Percentiles rank a stretch among this genome's conserved stretches.
Evolutionary conservation across 2,888 invertebrate genomes (phyloP).

Genomic region (Aproaerema taeniolella): DNA sequence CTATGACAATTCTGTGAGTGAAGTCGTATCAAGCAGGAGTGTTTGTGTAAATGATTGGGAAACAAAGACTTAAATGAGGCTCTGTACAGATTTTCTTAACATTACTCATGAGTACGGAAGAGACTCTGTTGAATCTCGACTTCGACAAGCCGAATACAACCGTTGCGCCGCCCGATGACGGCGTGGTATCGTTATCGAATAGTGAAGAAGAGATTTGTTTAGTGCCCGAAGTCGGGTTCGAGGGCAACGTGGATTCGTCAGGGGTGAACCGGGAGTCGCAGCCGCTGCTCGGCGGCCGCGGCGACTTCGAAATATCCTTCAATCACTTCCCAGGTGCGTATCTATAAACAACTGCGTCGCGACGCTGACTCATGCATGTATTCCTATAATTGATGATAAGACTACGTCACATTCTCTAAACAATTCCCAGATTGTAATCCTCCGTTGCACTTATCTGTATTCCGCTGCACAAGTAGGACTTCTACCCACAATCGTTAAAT

Average conservation of each 20-base stretch:
- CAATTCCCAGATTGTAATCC: no score
- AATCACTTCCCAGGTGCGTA: conserved; percentile 90
- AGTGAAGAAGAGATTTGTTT: conserved; percentile 84
- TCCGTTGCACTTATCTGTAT: no score
- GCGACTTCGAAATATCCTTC: conserved; percentile 84
- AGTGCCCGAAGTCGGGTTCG: conserved; percentile 90
- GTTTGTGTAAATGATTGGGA: conserved; percentile 71
- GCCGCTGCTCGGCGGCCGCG: conserved; percentile 92
- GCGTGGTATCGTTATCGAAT: conserved; percentile 78
- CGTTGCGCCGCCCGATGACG: conserved; percentile 72
- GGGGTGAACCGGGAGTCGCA: conserved; percentile 94
- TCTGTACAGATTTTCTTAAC: conserved; percentile 61
- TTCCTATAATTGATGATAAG: no score
- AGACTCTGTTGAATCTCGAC: conserved; percentile 80
- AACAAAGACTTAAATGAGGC: conserved; percentile 77
- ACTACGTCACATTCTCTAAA: no score
- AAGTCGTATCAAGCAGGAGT: conserved; percentile 19
- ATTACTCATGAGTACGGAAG: conserved; percentile 79
- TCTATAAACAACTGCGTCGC: neutral
- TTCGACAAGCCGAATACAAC: conserved; percentile 74
- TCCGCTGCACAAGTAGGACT: neutral
- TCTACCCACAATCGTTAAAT: neutral
- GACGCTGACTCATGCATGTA: conserved; percentile 12
- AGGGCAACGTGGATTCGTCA: conserved; percentile 89
- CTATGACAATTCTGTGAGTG: conserved; percentile 10